Evolutionary conservation across 2,113 vertebrate species (phyloP), one percentile per base, ranked within the genome.

Genomic region (Campylorhamphus procurvoides): DNA sequence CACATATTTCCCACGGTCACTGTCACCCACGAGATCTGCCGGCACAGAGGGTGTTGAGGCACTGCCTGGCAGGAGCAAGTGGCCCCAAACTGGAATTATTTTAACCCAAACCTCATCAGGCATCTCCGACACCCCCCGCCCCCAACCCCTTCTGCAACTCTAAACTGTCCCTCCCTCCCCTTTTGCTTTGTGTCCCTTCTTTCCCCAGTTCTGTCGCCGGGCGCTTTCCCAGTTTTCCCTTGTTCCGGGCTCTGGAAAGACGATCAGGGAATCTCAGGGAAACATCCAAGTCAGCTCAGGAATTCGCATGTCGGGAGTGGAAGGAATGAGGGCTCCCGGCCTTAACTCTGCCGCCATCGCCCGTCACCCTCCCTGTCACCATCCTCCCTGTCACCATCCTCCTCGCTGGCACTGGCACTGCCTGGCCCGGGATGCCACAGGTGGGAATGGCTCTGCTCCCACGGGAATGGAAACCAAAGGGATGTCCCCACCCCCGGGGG

Each of bases 251-350:
- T 87, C 87, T 95, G 87, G 87, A 75, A 87, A 87, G 68, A 18
- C 80, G 60, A 93, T 84, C 87, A 90, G 79, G 63, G 68, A 35
- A 47, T 29, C 6, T 50, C 72, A 23, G 40, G 53, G 77, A 83
- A 60, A 7, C 33, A 47, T 77, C 58, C 82, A 62, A 62, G 66
- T 56, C 42, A 68, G 74, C 69, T 84, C 64, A 76, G 91, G 91
- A 93, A 93, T 93, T 76, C 56, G 64, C 37, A 50, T 39, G 71
- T 62, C 72, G n/a, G 64, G 78, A 84, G 67, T 80, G 87, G 79
- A 93, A 93, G 91, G 87, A 95, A 93, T 93, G 94, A 84, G 25
- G 44, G 78, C 47, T 22, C 42, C 49, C 31, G 35, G 22, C 66
- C 59, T 91, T 91, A 91, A 91, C 89, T 85, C 89, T 90, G 88